These are phyloP conservation scores for Pseudolaguvia tuberculata DNA, from an alignment of 2,113 vertebrate species.

Conservation along the genomic window DNA sequence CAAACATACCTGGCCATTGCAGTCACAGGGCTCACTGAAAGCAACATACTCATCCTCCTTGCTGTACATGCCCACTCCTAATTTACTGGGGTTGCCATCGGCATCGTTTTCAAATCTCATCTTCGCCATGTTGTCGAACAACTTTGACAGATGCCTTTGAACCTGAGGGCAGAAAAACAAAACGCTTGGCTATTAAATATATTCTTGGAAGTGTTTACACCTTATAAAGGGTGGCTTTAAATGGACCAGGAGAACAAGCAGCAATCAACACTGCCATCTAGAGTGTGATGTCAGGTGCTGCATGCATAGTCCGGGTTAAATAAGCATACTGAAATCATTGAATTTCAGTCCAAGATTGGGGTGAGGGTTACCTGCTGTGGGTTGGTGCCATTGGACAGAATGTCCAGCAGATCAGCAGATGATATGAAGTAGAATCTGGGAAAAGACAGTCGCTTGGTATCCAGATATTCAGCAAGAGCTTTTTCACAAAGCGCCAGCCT, in stretches of 20 bases:
- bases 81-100: slow-evolving; percentile 68
- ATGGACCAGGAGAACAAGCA: slow-evolving; percentile 14
- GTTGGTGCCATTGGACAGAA: slow-evolving; percentile 88
- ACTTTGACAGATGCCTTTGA: slow-evolving; percentile 88
- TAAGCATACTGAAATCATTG: background rate
- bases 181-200: slow-evolving; percentile 11
- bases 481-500: slow-evolving; percentile 92
- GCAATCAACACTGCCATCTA: slow-evolving; percentile 56
- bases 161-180: slow-evolving; percentile 66
- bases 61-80: slow-evolving; percentile 87
- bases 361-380: slow-evolving; percentile 69
- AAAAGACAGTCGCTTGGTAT: slow-evolving; percentile 88
- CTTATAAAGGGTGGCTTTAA: slow-evolving; percentile 5
- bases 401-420: slow-evolving; percentile 91
- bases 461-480: slow-evolving; percentile 88
- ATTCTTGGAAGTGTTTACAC: background rate
- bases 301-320: background rate
- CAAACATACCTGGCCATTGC: slow-evolving; percentile 81
- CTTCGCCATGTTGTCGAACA: slow-evolving; percentile 89
- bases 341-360: background rate
- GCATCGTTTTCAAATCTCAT: slow-evolving; percentile 77
- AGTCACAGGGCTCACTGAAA: slow-evolving; percentile 84
- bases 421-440: slow-evolving; percentile 97
- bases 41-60: slow-evolving; percentile 88
- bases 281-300: slow-evolving; percentile 10